phyloP scores from a whole-genome alignment of 2,888 invertebrate species.

The Brachyptera risi region DNA sequence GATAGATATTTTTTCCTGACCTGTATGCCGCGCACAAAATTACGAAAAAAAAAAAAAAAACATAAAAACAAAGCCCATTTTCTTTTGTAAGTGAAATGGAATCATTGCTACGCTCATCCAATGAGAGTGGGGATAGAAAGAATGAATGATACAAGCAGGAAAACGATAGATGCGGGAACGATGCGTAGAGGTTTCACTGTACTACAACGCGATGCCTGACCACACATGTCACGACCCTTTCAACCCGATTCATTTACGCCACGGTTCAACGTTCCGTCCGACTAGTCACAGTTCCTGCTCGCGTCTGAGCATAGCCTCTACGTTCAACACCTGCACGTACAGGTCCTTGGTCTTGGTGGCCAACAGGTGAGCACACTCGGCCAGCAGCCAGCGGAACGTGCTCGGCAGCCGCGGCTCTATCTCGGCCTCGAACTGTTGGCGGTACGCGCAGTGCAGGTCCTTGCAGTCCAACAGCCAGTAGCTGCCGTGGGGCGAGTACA shows the following conservation, averaged over 20 bases:
- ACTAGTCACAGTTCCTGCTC: neutral
- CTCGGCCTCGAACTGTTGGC: conserved; percentile 30
- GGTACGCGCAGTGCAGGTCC: conserved; percentile 23
- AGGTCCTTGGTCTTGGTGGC: conserved; percentile 42
- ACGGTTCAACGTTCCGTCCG: no score
- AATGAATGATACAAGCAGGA: no score
- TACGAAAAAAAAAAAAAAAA: no score
- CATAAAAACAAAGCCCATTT: no score
- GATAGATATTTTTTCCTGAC: no score
- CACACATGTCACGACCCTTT: no score
- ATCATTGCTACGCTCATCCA: no score
- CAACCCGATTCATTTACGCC: no score
- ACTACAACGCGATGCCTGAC: neutral
- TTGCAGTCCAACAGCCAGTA: conserved; percentile 45
- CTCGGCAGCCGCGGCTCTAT: conserved; percentile 40
- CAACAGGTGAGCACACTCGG: conserved; percentile 41
- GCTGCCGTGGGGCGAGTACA: conserved; percentile 39
- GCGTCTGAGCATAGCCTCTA: neutral
- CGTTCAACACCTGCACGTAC: conserved; percentile 35
- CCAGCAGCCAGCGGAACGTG: conserved; percentile 44
- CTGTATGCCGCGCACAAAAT: no score
- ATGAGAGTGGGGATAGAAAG: no score
- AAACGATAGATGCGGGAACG: no score
- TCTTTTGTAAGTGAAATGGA: no score
- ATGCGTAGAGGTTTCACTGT: neutral